Percentiles rank a stretch among this genome's conserved stretches.
Evolutionary conservation across 2,797 vertebrate species (phyloP).

Genomic region (Platalea minor): DNA sequence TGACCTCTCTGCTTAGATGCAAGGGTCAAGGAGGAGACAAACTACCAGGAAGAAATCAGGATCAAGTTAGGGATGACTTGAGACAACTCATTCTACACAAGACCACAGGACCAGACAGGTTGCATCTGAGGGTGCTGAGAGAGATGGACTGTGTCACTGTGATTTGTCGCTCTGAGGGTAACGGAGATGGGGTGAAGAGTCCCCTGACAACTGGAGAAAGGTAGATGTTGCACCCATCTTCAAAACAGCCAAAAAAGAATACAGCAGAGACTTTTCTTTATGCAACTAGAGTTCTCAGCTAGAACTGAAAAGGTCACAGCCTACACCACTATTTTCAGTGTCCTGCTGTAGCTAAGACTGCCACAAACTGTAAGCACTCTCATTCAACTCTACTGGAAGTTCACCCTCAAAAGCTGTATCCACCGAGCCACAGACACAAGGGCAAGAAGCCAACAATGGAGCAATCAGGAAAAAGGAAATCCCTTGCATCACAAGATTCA

Average conservation of each 20-base stretch:
- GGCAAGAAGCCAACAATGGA: constrained; percentile 63
- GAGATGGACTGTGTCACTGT: background rate
- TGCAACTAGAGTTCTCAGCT: background rate
- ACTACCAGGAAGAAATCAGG: background rate
- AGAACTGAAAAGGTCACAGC: background rate
- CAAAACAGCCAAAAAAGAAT: background rate
- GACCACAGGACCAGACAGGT: fast-evolving
- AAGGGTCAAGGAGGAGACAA: background rate
- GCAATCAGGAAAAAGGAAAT: constrained; percentile 72
- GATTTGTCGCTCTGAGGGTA: background rate
- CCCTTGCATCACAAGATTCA: constrained; percentile 66
- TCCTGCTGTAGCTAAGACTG: background rate
- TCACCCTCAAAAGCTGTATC: constrained; percentile 5
- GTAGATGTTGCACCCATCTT: background rate
- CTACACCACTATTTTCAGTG: background rate
- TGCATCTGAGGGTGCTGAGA: background rate
- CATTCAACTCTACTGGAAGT: background rate
- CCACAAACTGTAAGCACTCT: background rate
- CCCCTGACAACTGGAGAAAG: background rate
- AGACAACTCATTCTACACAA: background rate
- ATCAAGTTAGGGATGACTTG: background rate
- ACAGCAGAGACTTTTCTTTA: background rate
- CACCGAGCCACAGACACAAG: constrained; percentile 5
- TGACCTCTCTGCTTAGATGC: background rate
- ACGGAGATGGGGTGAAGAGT: background rate